Evolutionary conservation across 2,888 invertebrate species (phyloP).

Genomic region (Torymus aiolomorphi): DNA sequence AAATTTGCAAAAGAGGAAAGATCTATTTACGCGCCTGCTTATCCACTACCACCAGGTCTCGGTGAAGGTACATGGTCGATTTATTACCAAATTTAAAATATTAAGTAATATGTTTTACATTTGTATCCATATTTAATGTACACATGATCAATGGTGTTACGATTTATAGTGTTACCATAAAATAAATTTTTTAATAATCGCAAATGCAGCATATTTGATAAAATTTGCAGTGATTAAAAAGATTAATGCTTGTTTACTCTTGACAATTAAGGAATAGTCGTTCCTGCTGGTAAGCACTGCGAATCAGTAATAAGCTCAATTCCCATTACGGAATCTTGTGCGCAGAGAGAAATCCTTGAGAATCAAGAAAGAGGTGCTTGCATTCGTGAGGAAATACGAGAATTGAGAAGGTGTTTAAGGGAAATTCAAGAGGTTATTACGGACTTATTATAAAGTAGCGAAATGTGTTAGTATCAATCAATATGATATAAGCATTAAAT

Average conservation of each 20-base stretch:
- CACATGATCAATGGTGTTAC: too few species aligned
- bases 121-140: too few species aligned
- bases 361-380: neutral
- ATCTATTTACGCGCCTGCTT: conserved; percentile 14
- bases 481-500: too few species aligned
- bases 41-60: conserved; percentile 19
- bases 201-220: too few species aligned
- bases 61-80: conserved; percentile 35
- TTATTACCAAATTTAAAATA: neutral
- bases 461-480: too few species aligned
- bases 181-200: too few species aligned
- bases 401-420: neutral
- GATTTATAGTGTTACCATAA: too few species aligned
- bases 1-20: neutral
- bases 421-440: conserved; percentile 13
- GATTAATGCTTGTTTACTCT: too few species aligned
- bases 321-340: conserved; percentile 35
- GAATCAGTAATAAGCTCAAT: conserved; percentile 43
- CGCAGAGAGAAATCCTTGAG: conserved; percentile 19
- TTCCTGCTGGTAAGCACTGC: conserved; percentile 8
- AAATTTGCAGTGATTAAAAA: too few species aligned
- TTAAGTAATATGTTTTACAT: too few species aligned
- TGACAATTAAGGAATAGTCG: conserved; percentile 13
- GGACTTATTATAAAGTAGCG: neutral
- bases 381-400: conserved; percentile 30